Evolutionary conservation across 2,113 vertebrate genomes (phyloP), one percentile per base, ranked within the genome.

Genomic region (Pterocles gutturalis): DNA sequence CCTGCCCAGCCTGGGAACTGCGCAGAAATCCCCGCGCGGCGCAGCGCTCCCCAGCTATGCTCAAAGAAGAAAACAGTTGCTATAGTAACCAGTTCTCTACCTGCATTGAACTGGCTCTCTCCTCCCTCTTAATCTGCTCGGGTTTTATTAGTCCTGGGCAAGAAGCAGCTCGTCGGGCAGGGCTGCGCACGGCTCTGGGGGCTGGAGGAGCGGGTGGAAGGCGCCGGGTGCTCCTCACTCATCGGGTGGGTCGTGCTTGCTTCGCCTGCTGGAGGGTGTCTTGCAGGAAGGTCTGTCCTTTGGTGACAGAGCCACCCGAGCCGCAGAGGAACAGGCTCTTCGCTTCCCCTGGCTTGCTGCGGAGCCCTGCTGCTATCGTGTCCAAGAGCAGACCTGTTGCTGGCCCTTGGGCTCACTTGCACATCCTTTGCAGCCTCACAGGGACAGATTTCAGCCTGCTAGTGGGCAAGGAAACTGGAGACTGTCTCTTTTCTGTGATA

Each of bases 31-130:
- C 76, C 43, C 64, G 38, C 11, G 8, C 83, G 45, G 67, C 34
- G 79, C 87, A 82, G 48, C 36, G 48, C 87, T 94, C 66, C 55
- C 65, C 21, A 10, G 33, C 73, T 81, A 34, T n/a, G 82, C 88
- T 94, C 72, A 90, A 93, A 90, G 95, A 88, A 94, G 79, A 64
- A 87, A 93, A 70, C 55, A 66, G 92, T 97, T 96, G 88, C 95
- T 75, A 94, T 90, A 82, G 96, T 48, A 95, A 95, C 96, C 31
- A 33, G 17, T 51, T 80, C 95, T 79, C 72, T 91, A 96, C 96
- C 94, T 94, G 89, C 73, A 6, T 33, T 36, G 61, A 76, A 57
- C 13, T 7, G 3, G 9, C 71, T 90, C 66, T 55, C 62, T 49
- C 75, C 73, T 83, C 31, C 51, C 46, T 87, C 62, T 77, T 89